A percentile compares a stretch with the other conserved stretches of the same genome.
Conservation (phyloP, 2,888 invertebrate genomes). For the Pyrgus malvae region DNA sequence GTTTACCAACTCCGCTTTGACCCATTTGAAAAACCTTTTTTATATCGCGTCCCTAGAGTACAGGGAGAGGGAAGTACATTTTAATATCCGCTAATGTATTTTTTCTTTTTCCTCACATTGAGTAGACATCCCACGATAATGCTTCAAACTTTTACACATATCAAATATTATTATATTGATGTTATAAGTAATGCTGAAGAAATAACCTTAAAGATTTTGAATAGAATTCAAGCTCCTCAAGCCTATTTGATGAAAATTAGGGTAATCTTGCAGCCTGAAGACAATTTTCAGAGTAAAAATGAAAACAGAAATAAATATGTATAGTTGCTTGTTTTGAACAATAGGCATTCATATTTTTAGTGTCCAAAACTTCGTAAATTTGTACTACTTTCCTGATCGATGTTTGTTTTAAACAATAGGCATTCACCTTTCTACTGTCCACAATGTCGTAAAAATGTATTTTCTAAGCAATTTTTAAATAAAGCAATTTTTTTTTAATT, state of each 20-base stretch:
- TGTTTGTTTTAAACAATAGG: too few species aligned
- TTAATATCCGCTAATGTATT: constrained; percentile 8
- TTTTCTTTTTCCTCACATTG: too few species aligned
- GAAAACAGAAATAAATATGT: neutral
- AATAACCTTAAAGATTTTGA: too few species aligned
- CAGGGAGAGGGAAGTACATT: neutral
- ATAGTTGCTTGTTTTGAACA: neutral
- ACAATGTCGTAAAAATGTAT: neutral
- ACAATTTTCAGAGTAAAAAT: neutral
- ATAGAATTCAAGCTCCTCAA: neutral
- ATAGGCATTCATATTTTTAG: too few species aligned
- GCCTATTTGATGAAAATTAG: neutral
- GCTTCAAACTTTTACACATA: too few species aligned
- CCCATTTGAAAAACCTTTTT: neutral
- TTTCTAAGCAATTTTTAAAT: too few species aligned
- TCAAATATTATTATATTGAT: neutral
- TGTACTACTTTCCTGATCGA: too few species aligned
- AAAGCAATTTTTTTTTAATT: too few species aligned
- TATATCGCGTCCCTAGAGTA: neutral
- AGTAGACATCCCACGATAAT: neutral
- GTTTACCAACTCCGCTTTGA: constrained; percentile 3
- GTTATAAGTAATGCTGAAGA: neutral
- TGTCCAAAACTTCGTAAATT: too few species aligned
- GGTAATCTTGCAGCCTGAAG: neutral
- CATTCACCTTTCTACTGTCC: constrained; percentile 1